These are phyloP conservation scores for Sitophilus oryzae DNA, from an alignment of 1,140 invertebrate genomes.

Conservation along the genomic window DNA sequence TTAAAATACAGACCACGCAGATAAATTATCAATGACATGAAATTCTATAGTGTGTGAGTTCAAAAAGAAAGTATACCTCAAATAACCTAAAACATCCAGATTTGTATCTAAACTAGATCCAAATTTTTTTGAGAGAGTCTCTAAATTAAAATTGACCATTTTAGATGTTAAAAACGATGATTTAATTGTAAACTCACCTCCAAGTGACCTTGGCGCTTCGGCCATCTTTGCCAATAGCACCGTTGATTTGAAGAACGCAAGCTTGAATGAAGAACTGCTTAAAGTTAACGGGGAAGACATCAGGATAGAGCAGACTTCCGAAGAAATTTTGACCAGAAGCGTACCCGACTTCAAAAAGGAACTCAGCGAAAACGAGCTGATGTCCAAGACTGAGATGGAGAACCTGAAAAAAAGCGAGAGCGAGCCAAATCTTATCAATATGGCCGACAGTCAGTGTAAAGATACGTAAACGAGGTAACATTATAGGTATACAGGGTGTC, in stretches of 20 bases:
- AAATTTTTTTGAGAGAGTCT: too few species aligned
- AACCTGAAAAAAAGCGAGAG: slow-evolving; percentile 40
- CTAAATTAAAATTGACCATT: too few species aligned
- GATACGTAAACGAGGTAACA: slow-evolving; percentile 1
- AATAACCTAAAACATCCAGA: too few species aligned
- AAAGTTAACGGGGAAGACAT: slow-evolving; percentile 45
- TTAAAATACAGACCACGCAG: too few species aligned
- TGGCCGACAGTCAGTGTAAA: slow-evolving; percentile 7
- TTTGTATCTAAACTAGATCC: too few species aligned
- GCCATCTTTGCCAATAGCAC: slow-evolving; percentile 84
- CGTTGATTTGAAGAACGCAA: slow-evolving; percentile 76
- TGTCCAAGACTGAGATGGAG: slow-evolving; percentile 27
- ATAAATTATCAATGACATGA: too few species aligned
- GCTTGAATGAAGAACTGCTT: slow-evolving; percentile 65
- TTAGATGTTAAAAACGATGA: slow-evolving; percentile 5
- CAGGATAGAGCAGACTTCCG: slow-evolving; percentile 46
- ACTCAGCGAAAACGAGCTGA: slow-evolving; percentile 41
- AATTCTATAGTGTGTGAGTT: too few species aligned
- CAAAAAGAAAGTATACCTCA: too few species aligned
- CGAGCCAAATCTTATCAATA: slow-evolving; percentile 34
- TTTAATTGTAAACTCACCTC: slow-evolving; percentile 2
- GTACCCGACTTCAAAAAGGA: slow-evolving; percentile 41
- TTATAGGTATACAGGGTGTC: too few species aligned
- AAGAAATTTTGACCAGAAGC: slow-evolving; percentile 38
- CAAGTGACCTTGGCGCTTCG: slow-evolving; percentile 51